Conservation (phyloP, 2,888 invertebrate species). For the Synergus gifuensis region DNA sequence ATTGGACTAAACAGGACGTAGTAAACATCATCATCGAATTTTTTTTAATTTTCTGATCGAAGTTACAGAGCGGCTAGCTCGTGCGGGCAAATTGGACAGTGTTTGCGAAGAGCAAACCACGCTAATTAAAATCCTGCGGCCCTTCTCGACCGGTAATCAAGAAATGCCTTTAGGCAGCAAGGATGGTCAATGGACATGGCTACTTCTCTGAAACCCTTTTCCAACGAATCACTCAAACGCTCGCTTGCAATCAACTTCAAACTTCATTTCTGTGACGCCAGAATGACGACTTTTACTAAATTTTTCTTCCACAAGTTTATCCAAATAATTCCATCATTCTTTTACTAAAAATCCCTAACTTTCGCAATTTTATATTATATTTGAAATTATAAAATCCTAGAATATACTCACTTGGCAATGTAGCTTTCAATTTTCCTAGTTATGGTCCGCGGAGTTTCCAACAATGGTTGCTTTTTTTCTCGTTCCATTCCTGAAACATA, state of each 20-base stretch:
- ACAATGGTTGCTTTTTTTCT: neutral
- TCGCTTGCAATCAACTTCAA: conserved; percentile 51
- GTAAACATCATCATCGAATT: conserved; percentile 21
- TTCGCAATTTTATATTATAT: too few species aligned
- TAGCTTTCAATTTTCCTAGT: conserved; percentile 57
- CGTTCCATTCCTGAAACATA: neutral
- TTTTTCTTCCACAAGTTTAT: neutral
- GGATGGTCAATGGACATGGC: conserved; percentile 71
- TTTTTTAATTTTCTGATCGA: conserved; percentile 48
- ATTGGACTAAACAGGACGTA: neutral
- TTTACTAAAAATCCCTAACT: too few species aligned
- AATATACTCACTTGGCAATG: conserved; percentile 57
- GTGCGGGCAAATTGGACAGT: conserved; percentile 64
- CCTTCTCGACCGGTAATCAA: conserved; percentile 73
- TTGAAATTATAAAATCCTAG: neutral
- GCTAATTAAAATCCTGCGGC: conserved; percentile 76
- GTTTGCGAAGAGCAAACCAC: conserved; percentile 75
- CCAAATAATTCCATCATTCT: neutral
- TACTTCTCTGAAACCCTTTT: conserved; percentile 52
- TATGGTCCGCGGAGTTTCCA: conserved; percentile 51
- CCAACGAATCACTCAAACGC: conserved; percentile 52
- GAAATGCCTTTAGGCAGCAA: conserved; percentile 71
- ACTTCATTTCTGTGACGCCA: conserved; percentile 44
- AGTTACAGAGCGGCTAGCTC: conserved; percentile 51
- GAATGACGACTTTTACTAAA: conserved; percentile 45